These are phyloP conservation scores for Acrocera orbiculus DNA, from an alignment of 2,888 invertebrate species.

Conservation along the genomic window DNA sequence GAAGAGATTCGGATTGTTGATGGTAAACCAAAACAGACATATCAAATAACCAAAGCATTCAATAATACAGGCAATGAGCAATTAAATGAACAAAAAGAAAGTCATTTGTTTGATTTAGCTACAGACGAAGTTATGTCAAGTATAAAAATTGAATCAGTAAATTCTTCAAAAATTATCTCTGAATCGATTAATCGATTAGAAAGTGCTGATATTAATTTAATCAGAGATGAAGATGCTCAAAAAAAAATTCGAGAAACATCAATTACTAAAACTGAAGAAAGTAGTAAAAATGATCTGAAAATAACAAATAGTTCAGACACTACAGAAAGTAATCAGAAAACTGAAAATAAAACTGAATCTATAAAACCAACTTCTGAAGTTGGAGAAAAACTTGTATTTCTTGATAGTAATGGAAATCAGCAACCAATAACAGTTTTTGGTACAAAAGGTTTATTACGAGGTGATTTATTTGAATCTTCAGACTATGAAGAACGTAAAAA, in stretches of 20 bases:
- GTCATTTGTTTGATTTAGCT: too few species aligned
- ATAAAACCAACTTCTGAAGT: conserved; percentile 4
- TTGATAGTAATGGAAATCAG: conserved; percentile 11
- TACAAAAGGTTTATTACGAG: conserved; percentile 31
- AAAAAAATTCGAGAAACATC: conserved; percentile 11
- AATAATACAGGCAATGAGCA: conserved; percentile 4
- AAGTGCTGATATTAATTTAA: conserved; percentile 8
- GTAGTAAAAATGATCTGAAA: not conserved
- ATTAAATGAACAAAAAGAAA: too few species aligned
- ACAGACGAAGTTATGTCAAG: too few species aligned
- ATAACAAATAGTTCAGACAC: not conserved
- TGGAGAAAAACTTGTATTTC: conserved; percentile 12
- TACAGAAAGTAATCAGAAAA: not conserved
- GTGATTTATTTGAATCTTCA: conserved; percentile 14
- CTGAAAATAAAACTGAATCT: not conserved
- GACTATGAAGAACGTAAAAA: not conserved
- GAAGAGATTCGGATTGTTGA: conserved; percentile 29
- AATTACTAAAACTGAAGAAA: not conserved
- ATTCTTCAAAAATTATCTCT: too few species aligned
- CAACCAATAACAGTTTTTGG: conserved; percentile 30
- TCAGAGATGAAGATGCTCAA: conserved; percentile 8
- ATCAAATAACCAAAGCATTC: conserved; percentile 18
- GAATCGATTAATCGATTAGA: conserved; percentile 8
- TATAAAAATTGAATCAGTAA: too few species aligned
- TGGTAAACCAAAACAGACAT: conserved; percentile 18